Evolutionary conservation across 2,113 vertebrate genomes (phyloP).

Genomic region (Passer montanus): DNA sequence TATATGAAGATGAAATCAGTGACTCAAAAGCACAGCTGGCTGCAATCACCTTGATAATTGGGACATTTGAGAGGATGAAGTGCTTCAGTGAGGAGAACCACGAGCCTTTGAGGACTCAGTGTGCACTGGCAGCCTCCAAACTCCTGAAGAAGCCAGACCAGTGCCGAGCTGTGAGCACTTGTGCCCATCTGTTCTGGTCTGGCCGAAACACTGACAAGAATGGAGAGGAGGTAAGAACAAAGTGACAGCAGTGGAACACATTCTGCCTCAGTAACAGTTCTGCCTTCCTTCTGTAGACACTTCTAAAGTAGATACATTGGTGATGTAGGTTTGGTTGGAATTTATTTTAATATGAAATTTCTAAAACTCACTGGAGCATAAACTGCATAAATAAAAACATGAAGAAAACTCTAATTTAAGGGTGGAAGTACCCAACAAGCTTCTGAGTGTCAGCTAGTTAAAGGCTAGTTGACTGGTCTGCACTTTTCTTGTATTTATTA

Average conservation of each 20-base stretch:
- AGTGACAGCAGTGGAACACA: not conserved
- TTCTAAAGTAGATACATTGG: not conserved
- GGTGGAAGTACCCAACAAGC: not conserved
- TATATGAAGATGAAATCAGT: constrained; percentile 98
- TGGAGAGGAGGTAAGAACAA: constrained; percentile 87
- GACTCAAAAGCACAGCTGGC: constrained; percentile 98
- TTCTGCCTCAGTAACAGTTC: not conserved
- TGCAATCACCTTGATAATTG: constrained; percentile 98
- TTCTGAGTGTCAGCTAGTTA: not conserved
- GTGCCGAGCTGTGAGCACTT: constrained; percentile 95
- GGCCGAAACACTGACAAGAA: constrained; percentile 94
- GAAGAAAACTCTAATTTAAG: not conserved
- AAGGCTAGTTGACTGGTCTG: not conserved
- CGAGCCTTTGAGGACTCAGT: constrained; percentile 95
- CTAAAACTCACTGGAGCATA: not conserved
- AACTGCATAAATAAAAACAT: not conserved
- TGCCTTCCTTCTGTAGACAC: not conserved
- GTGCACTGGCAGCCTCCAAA: constrained; percentile 94
- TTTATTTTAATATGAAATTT: not conserved
- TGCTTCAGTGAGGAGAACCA: constrained; percentile 99
- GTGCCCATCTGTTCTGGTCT: constrained; percentile 98
- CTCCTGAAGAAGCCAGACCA: constrained; percentile 98
- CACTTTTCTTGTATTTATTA: not conserved
- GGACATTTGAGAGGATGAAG: constrained; percentile 93
- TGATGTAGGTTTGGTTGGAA: not conserved